Evolutionary conservation across 2,113 vertebrate genomes (phyloP).

Genomic region (Siphamia tubifer): DNA sequence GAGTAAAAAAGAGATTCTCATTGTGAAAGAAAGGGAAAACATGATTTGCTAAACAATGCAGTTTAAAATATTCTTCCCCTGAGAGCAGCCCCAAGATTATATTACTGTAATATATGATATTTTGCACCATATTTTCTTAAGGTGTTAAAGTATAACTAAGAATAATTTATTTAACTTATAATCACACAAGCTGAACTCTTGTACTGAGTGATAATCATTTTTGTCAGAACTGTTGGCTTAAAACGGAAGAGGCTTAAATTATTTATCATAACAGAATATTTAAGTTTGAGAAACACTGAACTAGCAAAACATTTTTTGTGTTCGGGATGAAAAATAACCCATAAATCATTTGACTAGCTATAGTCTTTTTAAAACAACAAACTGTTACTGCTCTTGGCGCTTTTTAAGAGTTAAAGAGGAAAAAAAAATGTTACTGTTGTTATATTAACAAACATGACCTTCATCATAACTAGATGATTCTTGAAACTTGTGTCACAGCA

Average conservation of each 20-base stretch:
- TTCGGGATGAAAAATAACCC: too few relatives aligned
- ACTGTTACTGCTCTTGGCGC: background rate
- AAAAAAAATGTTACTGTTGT: background rate
- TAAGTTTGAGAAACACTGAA: background rate
- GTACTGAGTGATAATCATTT: background rate
- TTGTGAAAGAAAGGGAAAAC: background rate
- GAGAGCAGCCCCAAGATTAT: background rate
- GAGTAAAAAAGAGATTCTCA: background rate
- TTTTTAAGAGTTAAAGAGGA: too few relatives aligned
- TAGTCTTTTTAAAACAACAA: too few relatives aligned
- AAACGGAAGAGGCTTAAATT: background rate
- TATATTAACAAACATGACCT: too few relatives aligned
- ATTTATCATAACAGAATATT: background rate
- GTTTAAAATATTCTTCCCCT: constrained; percentile 2
- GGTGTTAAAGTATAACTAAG: background rate
- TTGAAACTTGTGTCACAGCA: background rate
- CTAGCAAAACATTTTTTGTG: background rate
- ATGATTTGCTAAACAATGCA: background rate
- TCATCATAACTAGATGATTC: background rate
- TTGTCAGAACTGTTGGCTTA: background rate
- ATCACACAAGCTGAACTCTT: background rate
- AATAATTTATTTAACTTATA: background rate
- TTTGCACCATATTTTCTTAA: background rate
- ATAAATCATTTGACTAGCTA: too few relatives aligned
- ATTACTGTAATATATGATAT: background rate